phyloP scores from a whole-genome alignment of 2,797 vertebrate genomes.

The Ctenochaetus hawaiiensis region DNA sequence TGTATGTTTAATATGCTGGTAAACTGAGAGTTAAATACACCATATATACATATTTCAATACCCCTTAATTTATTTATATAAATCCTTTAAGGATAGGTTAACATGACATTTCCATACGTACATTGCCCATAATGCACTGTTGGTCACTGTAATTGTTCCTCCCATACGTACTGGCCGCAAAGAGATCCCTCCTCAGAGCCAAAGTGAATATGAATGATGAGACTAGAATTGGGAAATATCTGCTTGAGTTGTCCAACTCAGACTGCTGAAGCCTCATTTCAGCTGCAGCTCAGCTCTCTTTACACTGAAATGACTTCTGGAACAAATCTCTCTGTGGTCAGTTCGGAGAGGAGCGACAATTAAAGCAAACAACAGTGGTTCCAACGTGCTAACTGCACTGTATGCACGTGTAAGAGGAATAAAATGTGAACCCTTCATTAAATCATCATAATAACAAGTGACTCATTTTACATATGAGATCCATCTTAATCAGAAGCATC shows the following conservation, averaged over 20 bases:
- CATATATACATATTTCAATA: slow-evolving; percentile 7
- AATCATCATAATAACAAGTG: neutral
- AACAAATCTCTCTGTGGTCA: neutral
- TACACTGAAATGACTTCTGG: neutral
- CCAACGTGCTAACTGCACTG: neutral
- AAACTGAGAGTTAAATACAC: neutral
- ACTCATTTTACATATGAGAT: neutral
- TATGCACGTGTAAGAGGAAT: neutral
- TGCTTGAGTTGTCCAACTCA: neutral
- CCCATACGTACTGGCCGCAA: neutral
- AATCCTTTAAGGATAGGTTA: slow-evolving; percentile 4
- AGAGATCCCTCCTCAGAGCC: neutral
- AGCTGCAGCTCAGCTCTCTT: neutral
- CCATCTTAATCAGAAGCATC: neutral
- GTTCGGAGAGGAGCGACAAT: neutral
- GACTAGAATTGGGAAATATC: slow-evolving; percentile 1
- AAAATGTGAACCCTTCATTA: neutral
- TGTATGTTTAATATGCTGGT: too few species aligned
- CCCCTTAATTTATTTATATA: neutral
- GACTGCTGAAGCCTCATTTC: neutral
- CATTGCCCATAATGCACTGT: slow-evolving; percentile 1
- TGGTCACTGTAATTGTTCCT: neutral
- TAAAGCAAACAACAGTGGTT: neutral
- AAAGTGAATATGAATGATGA: slow-evolving; percentile 4
- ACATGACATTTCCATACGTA: neutral